Conservation (phyloP, 2,113 vertebrate species). For the Phalacrocorax brasilianus region DNA sequence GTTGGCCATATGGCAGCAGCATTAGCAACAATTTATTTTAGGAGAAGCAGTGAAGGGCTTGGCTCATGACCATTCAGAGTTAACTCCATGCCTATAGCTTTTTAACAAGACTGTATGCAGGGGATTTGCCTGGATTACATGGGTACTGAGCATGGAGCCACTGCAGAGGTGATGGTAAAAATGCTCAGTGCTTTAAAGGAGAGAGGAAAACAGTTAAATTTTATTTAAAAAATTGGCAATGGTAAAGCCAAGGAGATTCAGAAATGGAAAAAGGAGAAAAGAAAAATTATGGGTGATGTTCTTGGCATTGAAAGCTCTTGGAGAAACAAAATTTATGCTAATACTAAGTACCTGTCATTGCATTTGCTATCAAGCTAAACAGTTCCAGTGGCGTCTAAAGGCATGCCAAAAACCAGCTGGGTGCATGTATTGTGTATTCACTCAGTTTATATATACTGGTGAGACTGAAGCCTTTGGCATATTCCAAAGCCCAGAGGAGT, state of each 20-base stretch:
- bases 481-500: not conserved
- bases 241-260: not conserved
- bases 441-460: slow-evolving; percentile 15
- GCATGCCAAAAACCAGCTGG: slow-evolving; percentile 17
- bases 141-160: not conserved
- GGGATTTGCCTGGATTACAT: not conserved
- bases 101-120: not conserved
- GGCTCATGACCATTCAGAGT: not conserved
- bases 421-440: not conserved
- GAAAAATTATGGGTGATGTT: slow-evolving; percentile 14
- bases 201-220: not conserved
- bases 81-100: not conserved
- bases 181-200: not conserved
- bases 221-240: not conserved
- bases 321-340: slow-evolving; percentile 1
- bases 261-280: not conserved
- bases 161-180: not conserved
- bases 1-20: slow-evolving; percentile 1
- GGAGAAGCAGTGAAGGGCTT: not conserved
- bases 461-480: slow-evolving; percentile 28
- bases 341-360: slow-evolving; percentile 1
- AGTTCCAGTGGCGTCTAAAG: not conserved
- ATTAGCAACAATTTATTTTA: slow-evolving; percentile 27
- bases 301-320: not conserved
- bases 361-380: slow-evolving; percentile 31